A percentile compares a stretch with the other conserved stretches of the same genome.
Conservation (phyloP, 2,888 invertebrate species). For the Agapostemon virescens region DNA sequence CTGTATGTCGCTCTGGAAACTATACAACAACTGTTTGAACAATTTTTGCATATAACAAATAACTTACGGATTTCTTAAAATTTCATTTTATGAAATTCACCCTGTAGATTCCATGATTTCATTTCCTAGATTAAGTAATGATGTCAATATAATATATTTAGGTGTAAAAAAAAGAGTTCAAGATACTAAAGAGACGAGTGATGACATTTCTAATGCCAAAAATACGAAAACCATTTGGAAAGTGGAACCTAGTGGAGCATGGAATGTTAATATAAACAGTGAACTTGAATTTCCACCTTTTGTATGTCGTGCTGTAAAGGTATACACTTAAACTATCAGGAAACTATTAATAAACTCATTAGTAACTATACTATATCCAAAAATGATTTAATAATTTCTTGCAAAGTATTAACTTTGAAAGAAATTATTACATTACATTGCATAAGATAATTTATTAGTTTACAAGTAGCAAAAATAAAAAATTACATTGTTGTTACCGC, state of each 20-base stretch:
- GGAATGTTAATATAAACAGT: conserved; percentile 76
- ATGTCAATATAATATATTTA: conserved; percentile 73
- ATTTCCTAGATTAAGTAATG: conserved; percentile 57
- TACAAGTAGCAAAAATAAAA: too few relatives aligned
- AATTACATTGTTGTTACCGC: too few relatives aligned
- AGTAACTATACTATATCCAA: not conserved
- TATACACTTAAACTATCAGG: conserved; percentile 68
- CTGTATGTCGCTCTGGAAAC: too few relatives aligned
- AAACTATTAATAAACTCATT: conserved; percentile 29
- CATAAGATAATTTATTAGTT: too few relatives aligned
- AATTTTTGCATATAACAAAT: too few relatives aligned
- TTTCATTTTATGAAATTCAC: not conserved
- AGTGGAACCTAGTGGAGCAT: conserved; percentile 74
- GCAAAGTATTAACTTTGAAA: too few relatives aligned
- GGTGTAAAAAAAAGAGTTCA: conserved; percentile 76
- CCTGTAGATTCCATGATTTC: not conserved
- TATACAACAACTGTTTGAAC: too few relatives aligned
- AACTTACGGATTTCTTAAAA: too few relatives aligned
- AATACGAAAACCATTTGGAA: conserved; percentile 73
- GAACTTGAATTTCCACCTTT: conserved; percentile 77
- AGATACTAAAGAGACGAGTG: conserved; percentile 70
- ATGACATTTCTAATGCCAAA: conserved; percentile 69
- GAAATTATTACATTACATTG: too few relatives aligned
- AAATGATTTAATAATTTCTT: not conserved
- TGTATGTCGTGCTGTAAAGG: conserved; percentile 79